phyloP scores from a whole-genome alignment of 2,888 invertebrate genomes.

The Torymus auratus region DNA sequence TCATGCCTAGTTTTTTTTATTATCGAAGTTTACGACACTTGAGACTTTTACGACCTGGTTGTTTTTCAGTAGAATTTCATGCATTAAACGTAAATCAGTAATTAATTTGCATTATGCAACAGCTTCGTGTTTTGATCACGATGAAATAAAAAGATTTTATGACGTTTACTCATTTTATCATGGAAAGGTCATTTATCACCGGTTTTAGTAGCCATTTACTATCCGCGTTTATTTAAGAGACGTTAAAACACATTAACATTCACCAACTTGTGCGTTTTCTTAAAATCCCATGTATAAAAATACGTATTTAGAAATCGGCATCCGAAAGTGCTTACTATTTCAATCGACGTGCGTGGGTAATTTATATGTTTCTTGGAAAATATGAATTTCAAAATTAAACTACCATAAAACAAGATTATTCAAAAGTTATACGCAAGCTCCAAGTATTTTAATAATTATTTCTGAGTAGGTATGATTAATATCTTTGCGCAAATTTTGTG shows the following conservation, averaged over 20 bases:
- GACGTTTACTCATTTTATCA: slow-evolving; percentile 55
- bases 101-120: slow-evolving; percentile 59
- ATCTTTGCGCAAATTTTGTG: too few species aligned
- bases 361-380: not conserved
- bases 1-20: slow-evolving; percentile 36
- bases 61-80: slow-evolving; percentile 53
- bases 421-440: not conserved
- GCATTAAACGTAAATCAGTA: slow-evolving; percentile 57
- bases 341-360: not conserved
- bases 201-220: slow-evolving; percentile 53
- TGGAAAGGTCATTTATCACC: slow-evolving; percentile 57
- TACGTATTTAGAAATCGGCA: slow-evolving; percentile 10
- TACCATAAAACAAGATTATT: slow-evolving; percentile 18
- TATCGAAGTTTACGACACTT: slow-evolving; percentile 48
- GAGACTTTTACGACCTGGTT: slow-evolving; percentile 48
- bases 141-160: slow-evolving; percentile 55
- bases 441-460: too few species aligned
- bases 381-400: slow-evolving; percentile 14
- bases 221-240: slow-evolving; percentile 52
- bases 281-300: slow-evolving; percentile 26
- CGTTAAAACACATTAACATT: slow-evolving; percentile 47
- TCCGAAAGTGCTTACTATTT: slow-evolving; percentile 6
- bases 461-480: too few species aligned
- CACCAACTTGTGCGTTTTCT: slow-evolving; percentile 35
- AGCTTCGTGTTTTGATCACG: slow-evolving; percentile 47